phyloP scores from a whole-genome alignment of 1,140 invertebrate species.

The Euura saliciscinereae region DNA sequence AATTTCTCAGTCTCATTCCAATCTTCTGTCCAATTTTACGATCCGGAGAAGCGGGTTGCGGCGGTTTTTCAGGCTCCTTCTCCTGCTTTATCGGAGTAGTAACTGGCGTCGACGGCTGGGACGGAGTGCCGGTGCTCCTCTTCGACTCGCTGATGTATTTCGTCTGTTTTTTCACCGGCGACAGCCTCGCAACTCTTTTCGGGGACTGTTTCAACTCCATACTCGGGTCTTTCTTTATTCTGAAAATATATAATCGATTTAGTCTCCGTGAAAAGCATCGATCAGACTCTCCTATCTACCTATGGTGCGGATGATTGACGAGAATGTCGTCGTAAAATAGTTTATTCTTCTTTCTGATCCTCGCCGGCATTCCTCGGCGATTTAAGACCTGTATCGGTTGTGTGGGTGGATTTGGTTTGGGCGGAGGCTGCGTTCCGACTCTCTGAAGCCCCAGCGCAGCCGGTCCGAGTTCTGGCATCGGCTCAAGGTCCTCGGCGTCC shows the following conservation, averaged over 20 bases:
- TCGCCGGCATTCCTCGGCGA: slow-evolving; percentile 84
- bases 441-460: slow-evolving; percentile 78
- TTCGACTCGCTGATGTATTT: slow-evolving; percentile 50
- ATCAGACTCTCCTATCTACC: slow-evolving; percentile 39
- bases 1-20: slow-evolving; percentile 88
- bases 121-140: slow-evolving; percentile 34
- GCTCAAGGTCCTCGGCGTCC: slow-evolving; percentile 67
- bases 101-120: slow-evolving; percentile 48
- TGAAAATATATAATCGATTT: slow-evolving; percentile 19
- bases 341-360: slow-evolving; percentile 89
- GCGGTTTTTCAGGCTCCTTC: slow-evolving; percentile 51
- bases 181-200: slow-evolving; percentile 62
- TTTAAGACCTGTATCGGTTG: slow-evolving; percentile 79
- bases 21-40: slow-evolving; percentile 85
- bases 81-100: slow-evolving; percentile 59
- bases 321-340: slow-evolving; percentile 92
- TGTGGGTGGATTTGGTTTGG: slow-evolving; percentile 69
- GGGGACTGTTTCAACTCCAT: slow-evolving; percentile 53
- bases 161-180: slow-evolving; percentile 65
- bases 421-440: slow-evolving; percentile 75
- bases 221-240: slow-evolving; percentile 55
- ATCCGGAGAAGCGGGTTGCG: slow-evolving; percentile 66
- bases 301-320: slow-evolving; percentile 77
- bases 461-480: slow-evolving; percentile 71
- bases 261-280: slow-evolving; percentile 6